A percentile compares a stretch with the other conserved stretches of the same genome.
Conservation (phyloP, 2,797 vertebrate species). For the Pseudomugil gertrudae region DNA sequence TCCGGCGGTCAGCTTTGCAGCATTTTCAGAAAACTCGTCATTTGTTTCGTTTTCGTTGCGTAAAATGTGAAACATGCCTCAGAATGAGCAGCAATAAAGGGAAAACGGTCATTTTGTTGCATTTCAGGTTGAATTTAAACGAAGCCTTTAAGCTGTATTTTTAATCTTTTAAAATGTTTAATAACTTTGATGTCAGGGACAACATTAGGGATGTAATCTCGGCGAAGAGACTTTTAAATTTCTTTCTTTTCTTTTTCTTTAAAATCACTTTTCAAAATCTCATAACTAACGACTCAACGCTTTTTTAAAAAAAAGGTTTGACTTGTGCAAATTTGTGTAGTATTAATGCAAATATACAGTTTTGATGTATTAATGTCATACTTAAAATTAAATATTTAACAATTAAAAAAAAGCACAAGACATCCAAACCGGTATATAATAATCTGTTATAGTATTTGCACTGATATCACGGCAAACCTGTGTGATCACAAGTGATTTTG, state of each 20-base stretch:
- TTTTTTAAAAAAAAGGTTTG: slow-evolving; percentile 35
- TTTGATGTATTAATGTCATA: not conserved
- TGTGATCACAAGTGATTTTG: not conserved
- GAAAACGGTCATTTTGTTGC: slow-evolving; percentile 13
- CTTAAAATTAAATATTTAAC: not conserved
- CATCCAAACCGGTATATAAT: not conserved
- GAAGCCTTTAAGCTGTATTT: not conserved
- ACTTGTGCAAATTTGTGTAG: slow-evolving; percentile 38
- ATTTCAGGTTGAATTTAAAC: slow-evolving; percentile 19
- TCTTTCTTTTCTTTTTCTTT: slow-evolving; percentile 13
- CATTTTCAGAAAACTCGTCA: not conserved
- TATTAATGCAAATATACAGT: slow-evolving; percentile 16
- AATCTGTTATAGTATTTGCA: not conserved
- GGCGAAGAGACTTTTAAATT: not conserved
- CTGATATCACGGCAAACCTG: too few relatives aligned
- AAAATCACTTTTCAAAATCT: slow-evolving; percentile 42
- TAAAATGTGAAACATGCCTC: slow-evolving; percentile 20
- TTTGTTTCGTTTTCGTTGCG: slow-evolving; percentile 6
- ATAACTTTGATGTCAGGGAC: too few relatives aligned
- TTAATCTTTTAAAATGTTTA: not conserved
- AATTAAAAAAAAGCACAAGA: not conserved
- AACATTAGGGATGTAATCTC: not conserved
- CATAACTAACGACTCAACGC: slow-evolving; percentile 39
- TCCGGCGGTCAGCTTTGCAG: slow-evolving; percentile 24
- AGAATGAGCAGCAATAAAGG: not conserved